phyloP scores from a whole-genome alignment of 2,888 invertebrate species.

The Napeogenes inachia region DNA sequence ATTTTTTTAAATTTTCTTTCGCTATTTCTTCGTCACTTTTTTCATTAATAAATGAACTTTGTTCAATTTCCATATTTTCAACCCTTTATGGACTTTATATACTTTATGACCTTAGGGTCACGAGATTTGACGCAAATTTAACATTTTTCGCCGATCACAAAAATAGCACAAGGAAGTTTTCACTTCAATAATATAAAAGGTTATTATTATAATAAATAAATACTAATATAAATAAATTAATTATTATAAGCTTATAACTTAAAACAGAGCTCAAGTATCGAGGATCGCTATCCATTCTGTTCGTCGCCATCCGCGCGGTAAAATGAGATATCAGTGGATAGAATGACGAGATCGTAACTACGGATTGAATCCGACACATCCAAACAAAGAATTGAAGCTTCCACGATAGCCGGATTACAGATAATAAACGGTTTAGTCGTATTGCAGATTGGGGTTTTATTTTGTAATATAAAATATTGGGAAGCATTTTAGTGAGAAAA shows the following conservation, averaged over 20 bases:
- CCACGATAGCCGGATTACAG: constrained; percentile 41
- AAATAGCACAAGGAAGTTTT: no score
- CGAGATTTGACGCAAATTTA: no score
- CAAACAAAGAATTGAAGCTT: constrained; percentile 51
- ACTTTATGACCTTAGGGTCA: no score
- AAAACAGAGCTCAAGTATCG: constrained; percentile 41
- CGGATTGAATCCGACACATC: constrained; percentile 42
- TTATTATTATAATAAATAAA: no score
- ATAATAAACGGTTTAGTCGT: constrained; percentile 43
- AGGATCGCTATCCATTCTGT: constrained; percentile 56
- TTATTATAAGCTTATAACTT: constrained; percentile 35
- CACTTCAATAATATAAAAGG: no score
- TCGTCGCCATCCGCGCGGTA: constrained; percentile 60
- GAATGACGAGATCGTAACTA: constrained; percentile 61
- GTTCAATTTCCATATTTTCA: no score
- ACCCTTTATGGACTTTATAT: no score
- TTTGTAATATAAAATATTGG: not conserved
- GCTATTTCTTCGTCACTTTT: no score
- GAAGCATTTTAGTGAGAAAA: no score
- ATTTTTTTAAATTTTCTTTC: no score
- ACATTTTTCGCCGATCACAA: no score
- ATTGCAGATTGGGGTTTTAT: not conserved
- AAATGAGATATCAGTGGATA: constrained; percentile 74
- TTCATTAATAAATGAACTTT: no score
- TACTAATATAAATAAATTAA: not conserved